phyloP scores from a whole-genome alignment of 2,797 vertebrate species.

The Discoglossus pictus region DNA sequence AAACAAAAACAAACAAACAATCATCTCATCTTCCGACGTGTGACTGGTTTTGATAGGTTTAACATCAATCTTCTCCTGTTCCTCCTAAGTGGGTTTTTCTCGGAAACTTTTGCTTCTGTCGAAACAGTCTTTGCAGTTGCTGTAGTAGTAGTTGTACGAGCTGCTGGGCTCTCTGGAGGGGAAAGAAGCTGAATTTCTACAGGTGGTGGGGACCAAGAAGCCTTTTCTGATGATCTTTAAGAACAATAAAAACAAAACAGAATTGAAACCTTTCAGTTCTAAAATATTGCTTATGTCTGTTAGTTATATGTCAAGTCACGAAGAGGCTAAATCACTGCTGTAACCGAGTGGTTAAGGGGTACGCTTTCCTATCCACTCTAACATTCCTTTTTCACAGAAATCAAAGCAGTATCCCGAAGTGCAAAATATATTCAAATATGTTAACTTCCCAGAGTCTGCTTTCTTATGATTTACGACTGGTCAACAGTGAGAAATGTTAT shows the following conservation, averaged over 20 bases:
- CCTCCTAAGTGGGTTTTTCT: slow-evolving; percentile 71
- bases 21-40: slow-evolving; percentile 88
- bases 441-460: no score
- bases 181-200: slow-evolving; percentile 83
- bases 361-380: no score
- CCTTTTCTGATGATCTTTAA: slow-evolving; percentile 69
- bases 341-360: no score
- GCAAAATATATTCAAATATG: no score
- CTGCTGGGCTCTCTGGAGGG: slow-evolving; percentile 79
- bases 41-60: slow-evolving; percentile 86
- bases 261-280: no score
- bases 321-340: no score
- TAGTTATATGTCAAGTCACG: no score
- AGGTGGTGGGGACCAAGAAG: slow-evolving; percentile 70
- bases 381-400: no score
- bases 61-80: slow-evolving; percentile 77
- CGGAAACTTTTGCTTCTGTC: slow-evolving; percentile 55
- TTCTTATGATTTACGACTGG: no score
- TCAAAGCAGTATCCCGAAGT: no score
- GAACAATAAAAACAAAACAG: slow-evolving; percentile 11
- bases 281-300: no score
- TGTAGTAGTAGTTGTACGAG: slow-evolving; percentile 54
- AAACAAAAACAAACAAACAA: slow-evolving; percentile 54
- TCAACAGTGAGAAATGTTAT: no score
- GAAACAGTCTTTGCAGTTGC: slow-evolving; percentile 64